These are phyloP conservation scores for Euwallacea fornicatus DNA, from an alignment of 1,140 invertebrate genomes.

Conservation along the genomic window DNA sequence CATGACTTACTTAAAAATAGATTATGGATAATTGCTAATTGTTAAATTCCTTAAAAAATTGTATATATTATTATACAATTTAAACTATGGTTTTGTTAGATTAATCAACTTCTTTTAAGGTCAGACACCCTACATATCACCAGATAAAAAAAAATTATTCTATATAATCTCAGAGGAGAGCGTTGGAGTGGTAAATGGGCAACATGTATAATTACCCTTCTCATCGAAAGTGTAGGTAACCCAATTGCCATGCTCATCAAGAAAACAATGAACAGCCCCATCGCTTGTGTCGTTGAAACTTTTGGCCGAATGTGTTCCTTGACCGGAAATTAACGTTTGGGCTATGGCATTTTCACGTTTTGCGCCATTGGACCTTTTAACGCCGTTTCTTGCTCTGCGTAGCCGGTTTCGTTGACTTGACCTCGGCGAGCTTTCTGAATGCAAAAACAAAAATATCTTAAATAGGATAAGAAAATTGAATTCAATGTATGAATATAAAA, in stretches of 20 bases:
- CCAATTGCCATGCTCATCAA: slow-evolving; percentile 69
- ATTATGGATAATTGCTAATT: too few species aligned
- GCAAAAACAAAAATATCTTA: background rate
- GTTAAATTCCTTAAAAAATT: too few species aligned
- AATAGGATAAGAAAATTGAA: background rate
- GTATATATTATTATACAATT: too few species aligned
- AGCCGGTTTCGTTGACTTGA: slow-evolving; percentile 29
- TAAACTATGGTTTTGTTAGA: too few species aligned
- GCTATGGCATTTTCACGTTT: slow-evolving; percentile 47
- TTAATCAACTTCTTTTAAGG: too few species aligned
- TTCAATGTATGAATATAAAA: background rate
- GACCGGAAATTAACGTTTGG: slow-evolving; percentile 53
- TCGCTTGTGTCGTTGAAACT: slow-evolving; percentile 86
- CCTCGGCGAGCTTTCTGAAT: slow-evolving; percentile 29
- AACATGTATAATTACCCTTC: slow-evolving; percentile 55
- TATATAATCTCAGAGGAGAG: too few species aligned
- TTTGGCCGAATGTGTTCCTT: slow-evolving; percentile 70
- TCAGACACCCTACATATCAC: too few species aligned
- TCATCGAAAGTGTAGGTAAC: slow-evolving; percentile 88
- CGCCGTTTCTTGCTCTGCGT: slow-evolving; percentile 26
- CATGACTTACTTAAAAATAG: too few species aligned
- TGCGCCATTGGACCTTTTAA: slow-evolving; percentile 38
- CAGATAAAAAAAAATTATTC: too few species aligned
- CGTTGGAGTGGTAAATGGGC: too few species aligned
- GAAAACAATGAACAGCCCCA: slow-evolving; percentile 85